phyloP scores from a whole-genome alignment of 2,113 vertebrate species.

The Psammodynastes pulverulentus region DNA sequence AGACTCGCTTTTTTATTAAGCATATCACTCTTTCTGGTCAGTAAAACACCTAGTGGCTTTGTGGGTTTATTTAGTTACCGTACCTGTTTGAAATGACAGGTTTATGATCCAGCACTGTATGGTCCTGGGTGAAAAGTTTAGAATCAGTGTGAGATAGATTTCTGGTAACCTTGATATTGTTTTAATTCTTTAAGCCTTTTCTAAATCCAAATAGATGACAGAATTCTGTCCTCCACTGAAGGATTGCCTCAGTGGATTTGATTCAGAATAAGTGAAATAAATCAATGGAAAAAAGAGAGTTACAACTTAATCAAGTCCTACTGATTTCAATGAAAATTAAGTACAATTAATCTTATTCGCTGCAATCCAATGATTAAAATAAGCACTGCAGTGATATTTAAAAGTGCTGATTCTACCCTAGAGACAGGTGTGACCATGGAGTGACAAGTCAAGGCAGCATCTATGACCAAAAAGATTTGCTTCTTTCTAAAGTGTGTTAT shows the following conservation, averaged over 20 bases:
- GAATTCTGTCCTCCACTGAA: not conserved
- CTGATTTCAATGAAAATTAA: not conserved
- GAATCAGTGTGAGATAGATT: not conserved
- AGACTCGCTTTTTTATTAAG: not conserved
- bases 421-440: not conserved
- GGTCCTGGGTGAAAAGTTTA: not conserved
- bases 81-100: not conserved
- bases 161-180: not conserved
- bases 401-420: not conserved
- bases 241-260: not conserved
- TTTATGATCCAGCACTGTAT: not conserved
- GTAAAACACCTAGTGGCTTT: not conserved
- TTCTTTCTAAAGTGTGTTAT: not conserved
- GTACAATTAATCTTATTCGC: not conserved
- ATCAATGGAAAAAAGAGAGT: not conserved
- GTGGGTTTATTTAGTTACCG: not conserved
- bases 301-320: not conserved
- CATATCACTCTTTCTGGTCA: not conserved
- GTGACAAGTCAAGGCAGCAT: not conserved
- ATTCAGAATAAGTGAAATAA: not conserved
- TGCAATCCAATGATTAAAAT: not conserved
- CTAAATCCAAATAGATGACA: not conserved
- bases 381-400: not conserved
- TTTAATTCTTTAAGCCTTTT: not conserved
- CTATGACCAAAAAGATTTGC: not conserved